Evolutionary conservation across 2,888 invertebrate species (phyloP).

Genomic region (Cephus runcator): DNA sequence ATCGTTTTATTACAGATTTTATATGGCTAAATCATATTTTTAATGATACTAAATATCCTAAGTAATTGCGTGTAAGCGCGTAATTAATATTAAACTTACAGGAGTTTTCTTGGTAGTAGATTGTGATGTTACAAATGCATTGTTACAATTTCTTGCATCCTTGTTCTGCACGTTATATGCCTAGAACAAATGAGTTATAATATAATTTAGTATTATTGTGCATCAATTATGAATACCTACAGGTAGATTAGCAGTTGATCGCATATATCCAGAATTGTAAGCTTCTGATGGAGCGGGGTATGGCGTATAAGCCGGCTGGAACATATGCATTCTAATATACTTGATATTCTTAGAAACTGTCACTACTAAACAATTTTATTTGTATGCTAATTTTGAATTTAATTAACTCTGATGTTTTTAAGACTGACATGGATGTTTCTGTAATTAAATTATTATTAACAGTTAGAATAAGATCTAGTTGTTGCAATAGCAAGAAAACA

Average conservation of each 20-base stretch:
- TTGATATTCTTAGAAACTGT: background rate
- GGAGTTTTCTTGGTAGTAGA: background rate
- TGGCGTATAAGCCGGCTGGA: background rate
- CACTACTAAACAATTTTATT: background rate
- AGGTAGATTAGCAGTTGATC: background rate
- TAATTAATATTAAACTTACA: background rate
- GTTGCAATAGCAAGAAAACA: background rate
- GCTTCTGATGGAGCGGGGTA: background rate
- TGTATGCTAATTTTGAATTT: background rate
- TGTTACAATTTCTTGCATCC: background rate
- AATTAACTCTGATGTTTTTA: too few relatives aligned
- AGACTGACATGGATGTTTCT: too few relatives aligned
- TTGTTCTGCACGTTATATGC: background rate
- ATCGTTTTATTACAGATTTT: background rate
- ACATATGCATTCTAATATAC: background rate
- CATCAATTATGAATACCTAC: background rate
- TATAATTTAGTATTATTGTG: background rate
- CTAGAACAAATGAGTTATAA: background rate
- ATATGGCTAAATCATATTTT: background rate
- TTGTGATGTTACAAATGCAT: background rate
- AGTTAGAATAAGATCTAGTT: background rate
- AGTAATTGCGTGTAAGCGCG: background rate
- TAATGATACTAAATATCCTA: background rate
- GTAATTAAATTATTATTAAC: background rate
- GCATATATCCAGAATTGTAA: background rate